Percentiles rank a stretch among this genome's conserved stretches.
Conservation (phyloP, 2,113 vertebrate species). For the Callopanchax toddi region DNA sequence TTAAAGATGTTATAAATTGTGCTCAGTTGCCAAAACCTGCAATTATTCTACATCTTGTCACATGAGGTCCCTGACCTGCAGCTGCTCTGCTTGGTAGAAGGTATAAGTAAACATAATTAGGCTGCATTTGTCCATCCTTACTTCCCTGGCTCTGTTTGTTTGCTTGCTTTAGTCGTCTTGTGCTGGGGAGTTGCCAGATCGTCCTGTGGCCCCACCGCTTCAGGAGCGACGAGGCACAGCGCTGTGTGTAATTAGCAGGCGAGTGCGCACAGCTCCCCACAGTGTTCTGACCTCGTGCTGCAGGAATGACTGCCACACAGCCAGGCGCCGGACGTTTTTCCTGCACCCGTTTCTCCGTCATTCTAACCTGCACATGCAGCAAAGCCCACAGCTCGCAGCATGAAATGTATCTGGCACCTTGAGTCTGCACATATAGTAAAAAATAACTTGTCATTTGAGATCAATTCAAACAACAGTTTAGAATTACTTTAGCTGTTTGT, state of each 20-base stretch:
- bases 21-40: conserved; percentile 33
- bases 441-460: neutral
- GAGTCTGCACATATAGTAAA: neutral
- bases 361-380: conserved; percentile 30
- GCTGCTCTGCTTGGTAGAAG: conserved; percentile 54
- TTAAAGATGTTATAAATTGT: conserved; percentile 48
- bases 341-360: conserved; percentile 25
- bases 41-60: conserved; percentile 39
- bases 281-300: conserved; percentile 74
- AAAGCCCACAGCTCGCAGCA: conserved; percentile 54
- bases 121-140: conserved; percentile 52
- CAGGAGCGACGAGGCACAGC: conserved; percentile 65
- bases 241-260: conserved; percentile 79
- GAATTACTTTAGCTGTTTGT: too few species aligned
- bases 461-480: too few species aligned
- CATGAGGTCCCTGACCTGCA: conserved; percentile 42
- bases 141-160: conserved; percentile 57
- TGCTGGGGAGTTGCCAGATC: conserved; percentile 77
- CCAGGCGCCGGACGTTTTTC: conserved; percentile 27
- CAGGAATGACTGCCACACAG: conserved; percentile 49
- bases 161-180: conserved; percentile 56
- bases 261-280: conserved; percentile 76
- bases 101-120: conserved; percentile 73
- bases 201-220: conserved; percentile 63
- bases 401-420: conserved; percentile 33